These are phyloP conservation scores for Sphecodes monilicornis DNA, from an alignment of 2,888 invertebrate species.

Conservation along the genomic window DNA sequence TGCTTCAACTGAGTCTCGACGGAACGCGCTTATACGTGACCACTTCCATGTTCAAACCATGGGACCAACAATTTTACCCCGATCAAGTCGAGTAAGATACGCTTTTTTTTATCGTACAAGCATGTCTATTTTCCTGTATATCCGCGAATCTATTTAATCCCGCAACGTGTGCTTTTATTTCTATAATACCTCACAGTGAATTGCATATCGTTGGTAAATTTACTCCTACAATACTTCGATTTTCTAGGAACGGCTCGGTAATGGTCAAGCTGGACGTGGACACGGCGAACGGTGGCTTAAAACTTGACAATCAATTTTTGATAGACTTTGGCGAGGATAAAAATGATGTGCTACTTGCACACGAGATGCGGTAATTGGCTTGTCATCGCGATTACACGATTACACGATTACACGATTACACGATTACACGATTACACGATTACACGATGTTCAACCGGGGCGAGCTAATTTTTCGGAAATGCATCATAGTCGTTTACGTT, in stretches of 20 bases:
- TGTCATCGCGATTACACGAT: slow-evolving; percentile 1
- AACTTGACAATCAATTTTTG: slow-evolving; percentile 93
- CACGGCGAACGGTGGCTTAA: slow-evolving; percentile 93
- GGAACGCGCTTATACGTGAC: slow-evolving; percentile 97
- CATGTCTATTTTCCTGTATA: neutral
- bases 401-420: too few species aligned
- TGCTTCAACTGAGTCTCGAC: slow-evolving; percentile 98
- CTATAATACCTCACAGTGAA: neutral
- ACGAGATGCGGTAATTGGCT: slow-evolving; percentile 93
- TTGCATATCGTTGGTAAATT: neutral
- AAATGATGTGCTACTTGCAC: slow-evolving; percentile 94
- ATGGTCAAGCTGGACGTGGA: slow-evolving; percentile 95
- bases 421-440: too few species aligned
- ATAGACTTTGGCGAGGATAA: slow-evolving; percentile 96
- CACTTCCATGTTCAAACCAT: slow-evolving; percentile 94
- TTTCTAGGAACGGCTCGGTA: slow-evolving; percentile 87
- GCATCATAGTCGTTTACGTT: neutral
- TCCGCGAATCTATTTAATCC: too few species aligned
- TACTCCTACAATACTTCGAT: neutral
- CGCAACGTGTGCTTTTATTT: too few species aligned
- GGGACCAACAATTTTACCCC: slow-evolving; percentile 98
- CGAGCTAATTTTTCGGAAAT: neutral
- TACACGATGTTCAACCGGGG: neutral
- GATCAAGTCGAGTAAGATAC: slow-evolving; percentile 88
- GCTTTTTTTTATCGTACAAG: neutral